A percentile compares a stretch with the other conserved stretches of the same genome.
These are phyloP conservation scores for Cygnus atratus DNA, from an alignment of 2,113 vertebrate species.

Conservation along the genomic window DNA sequence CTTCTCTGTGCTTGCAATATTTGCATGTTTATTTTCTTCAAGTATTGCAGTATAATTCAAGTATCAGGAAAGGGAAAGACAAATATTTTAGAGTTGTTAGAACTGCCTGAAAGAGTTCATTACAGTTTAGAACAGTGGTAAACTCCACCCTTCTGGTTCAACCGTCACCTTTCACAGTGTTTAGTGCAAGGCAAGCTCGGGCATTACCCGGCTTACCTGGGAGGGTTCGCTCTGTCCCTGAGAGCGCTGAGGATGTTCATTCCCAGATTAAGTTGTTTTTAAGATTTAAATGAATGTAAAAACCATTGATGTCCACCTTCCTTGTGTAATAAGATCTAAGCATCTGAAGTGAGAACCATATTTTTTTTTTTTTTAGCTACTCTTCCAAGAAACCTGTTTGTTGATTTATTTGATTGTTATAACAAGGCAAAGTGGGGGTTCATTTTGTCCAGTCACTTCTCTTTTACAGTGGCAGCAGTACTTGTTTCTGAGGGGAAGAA, in stretches of 20 bases:
- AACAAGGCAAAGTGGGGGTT: not conserved
- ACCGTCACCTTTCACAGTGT: not conserved
- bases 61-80: not conserved
- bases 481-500: not conserved
- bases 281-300: not conserved
- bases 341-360: not conserved
- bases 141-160: slow-evolving; percentile 64
- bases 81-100: not conserved
- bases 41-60: not conserved
- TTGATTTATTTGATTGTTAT: not conserved
- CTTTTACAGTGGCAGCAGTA: not conserved
- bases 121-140: not conserved
- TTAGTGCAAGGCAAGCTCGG: slow-evolving; percentile 41
- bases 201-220: slow-evolving; percentile 19
- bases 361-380: not conserved
- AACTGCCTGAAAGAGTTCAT: slow-evolving; percentile 25
- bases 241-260: not conserved
- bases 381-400: not conserved
- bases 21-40: not conserved
- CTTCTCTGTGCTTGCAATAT: not conserved
- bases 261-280: slow-evolving; percentile 34
- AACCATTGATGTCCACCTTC: not conserved
- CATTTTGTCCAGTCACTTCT: not conserved
- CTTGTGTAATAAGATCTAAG: not conserved
- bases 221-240: slow-evolving; percentile 3